Conservation (phyloP, 2,797 vertebrate species). For the Rhabdophis nuchalis region DNA sequence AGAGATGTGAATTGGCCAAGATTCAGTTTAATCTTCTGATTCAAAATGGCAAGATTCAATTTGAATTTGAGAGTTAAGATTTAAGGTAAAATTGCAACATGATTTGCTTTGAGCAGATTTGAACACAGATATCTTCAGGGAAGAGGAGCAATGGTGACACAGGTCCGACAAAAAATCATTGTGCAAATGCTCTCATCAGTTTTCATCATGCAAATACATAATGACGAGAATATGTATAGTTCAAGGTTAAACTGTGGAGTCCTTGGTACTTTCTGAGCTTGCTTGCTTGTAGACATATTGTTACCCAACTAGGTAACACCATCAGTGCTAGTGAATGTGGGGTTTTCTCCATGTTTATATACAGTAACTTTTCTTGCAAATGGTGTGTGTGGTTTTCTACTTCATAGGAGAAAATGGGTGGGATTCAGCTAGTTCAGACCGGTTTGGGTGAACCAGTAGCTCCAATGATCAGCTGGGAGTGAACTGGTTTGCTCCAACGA, state of each 20-base stretch:
- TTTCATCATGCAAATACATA: neutral
- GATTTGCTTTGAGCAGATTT: neutral
- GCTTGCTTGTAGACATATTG: neutral
- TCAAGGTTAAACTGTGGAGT: neutral
- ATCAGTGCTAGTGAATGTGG: neutral
- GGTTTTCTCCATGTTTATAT: neutral
- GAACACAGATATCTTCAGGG: neutral
- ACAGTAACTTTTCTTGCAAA: neutral
- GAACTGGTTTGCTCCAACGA: too few species aligned
- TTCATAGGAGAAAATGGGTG: neutral
- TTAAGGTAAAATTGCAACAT: neutral
- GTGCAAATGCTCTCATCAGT: neutral
- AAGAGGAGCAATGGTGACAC: neutral
- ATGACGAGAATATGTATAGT: neutral
- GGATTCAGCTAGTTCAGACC: too few species aligned
- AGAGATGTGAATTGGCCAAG: neutral
- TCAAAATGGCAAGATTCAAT: neutral
- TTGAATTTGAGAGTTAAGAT: neutral
- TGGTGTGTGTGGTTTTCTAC: neutral
- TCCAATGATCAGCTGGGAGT: too few species aligned
- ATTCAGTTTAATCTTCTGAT: neutral
- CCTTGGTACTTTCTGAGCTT: neutral
- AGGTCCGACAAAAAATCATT: neutral
- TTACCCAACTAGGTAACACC: neutral
- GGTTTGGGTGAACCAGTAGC: too few species aligned